Base-by-base conservation (phyloP, 2,797 vertebrate species). In the Salarias fasciatus region DNA sequence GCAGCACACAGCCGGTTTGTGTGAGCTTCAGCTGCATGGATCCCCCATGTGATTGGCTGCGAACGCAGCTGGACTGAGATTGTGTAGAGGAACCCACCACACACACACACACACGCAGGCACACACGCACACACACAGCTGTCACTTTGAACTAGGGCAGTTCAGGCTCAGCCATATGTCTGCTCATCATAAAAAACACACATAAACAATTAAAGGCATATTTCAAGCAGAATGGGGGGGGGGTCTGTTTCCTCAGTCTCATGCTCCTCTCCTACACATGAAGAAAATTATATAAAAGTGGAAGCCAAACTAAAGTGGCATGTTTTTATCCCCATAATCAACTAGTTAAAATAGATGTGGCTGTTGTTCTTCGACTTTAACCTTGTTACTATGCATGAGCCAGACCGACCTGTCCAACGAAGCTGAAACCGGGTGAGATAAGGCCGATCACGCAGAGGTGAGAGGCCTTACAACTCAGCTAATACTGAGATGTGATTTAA, bases 1-100 rank as follows among this genome's bases (percentile, higher is more conserved):
- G 79, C 93, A 82, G 92, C 89, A 89, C 82, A 80, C 75, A 85
- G 91, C 91, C 82, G 65, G 92, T 93, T 92, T 88, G 83, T 74
- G 81, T 79, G 62, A 88, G 86, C 81, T 74, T 83, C 90, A 91
- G 87, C 88, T 91, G 89, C 71, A 82, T 53, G 45, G 70, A 62
- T 24, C 47, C 75, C 50, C 66, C 77, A 52, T 60, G 71, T 89
- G 79, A 90, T 82, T 83, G 81, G 72, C 70, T 66, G 71, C 68
- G 76, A 79, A 75, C 69, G 67, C 86, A 92, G 90, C 88, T 89
- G 86, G 69, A 84, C 78, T 49, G 47, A 59, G 62, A 60, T 65
- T 72, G 68, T 58, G 56, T 30, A 47, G 51, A 54, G 36, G 18
- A 69, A 42, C 59, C 47, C 30, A 33, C 3, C 10, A 43, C 6